A percentile compares a stretch with the other conserved stretches of the same genome.
phyloP scores from a whole-genome alignment of 2,113 vertebrate genomes.

The Oryzias javanicus region DNA sequence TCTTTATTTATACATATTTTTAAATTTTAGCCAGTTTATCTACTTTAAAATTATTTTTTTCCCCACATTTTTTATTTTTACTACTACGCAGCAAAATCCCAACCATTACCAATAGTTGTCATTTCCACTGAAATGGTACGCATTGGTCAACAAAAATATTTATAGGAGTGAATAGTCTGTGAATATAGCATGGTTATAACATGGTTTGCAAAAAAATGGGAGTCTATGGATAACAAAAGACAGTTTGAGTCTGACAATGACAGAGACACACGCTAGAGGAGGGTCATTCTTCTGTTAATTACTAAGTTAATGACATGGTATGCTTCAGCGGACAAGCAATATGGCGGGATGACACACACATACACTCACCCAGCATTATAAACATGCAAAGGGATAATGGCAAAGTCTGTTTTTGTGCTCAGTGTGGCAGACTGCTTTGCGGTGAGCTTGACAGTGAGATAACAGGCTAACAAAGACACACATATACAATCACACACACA shows the following conservation, averaged over 20 bases:
- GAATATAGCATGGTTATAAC: not conserved
- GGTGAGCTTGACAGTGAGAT: conserved; percentile 68
- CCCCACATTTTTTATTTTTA: too few species aligned
- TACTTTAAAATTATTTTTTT: too few species aligned
- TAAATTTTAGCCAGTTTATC: too few species aligned
- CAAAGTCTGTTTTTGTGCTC: conserved; percentile 49
- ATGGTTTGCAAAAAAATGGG: not conserved
- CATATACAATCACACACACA: conserved; percentile 40
- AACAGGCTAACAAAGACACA: conserved; percentile 58
- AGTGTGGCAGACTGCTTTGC: conserved; percentile 53
- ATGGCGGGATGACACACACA: conserved; percentile 45
- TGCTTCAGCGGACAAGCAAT: conserved; percentile 63
- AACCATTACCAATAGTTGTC: too few species aligned
- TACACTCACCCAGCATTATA: conserved; percentile 31
- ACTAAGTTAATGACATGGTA: conserved; percentile 72
- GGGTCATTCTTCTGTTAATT: conserved; percentile 72
- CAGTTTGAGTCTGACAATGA: conserved; percentile 46
- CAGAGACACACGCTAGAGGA: conserved; percentile 34
- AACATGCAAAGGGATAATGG: conserved; percentile 47
- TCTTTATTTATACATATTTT: too few species aligned
- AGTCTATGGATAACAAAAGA: conserved; percentile 13
- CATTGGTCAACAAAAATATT: too few species aligned
- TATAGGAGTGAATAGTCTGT: too few species aligned
- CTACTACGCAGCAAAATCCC: too few species aligned
- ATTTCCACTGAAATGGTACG: too few species aligned